Evolutionary conservation across 2,888 invertebrate genomes (phyloP), one percentile per base, ranked within the genome.

Genomic region (Limnephilus auricula): DNA sequence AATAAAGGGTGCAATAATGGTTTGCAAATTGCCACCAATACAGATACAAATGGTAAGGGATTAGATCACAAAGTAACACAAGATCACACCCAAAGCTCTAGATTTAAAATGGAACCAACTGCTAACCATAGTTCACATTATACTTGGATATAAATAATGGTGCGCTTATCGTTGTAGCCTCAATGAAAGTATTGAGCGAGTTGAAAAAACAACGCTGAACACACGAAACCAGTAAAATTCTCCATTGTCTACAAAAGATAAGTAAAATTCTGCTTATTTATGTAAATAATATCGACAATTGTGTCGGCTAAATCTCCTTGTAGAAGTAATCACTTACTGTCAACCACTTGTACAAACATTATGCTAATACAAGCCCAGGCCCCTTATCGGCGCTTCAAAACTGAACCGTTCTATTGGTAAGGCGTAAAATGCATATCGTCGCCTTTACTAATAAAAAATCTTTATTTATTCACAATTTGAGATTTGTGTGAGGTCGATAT

Each of bases 341-440:
- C 12, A 15, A 65, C 31, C 91, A 91, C 90, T 90, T 91, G 91
- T 91, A 31, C 37, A 82, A 91, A 91, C 90, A 90, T 31, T 91
- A 91, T 91, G 91, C 90, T 84, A 91, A 91, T 91, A 83, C 50
- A 30, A 25, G 30, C 50, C 12, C 79, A 30, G 32, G 12, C 65
- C 30, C 34, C 31, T 87, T 50, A 50, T 65, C 50, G 87, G 30
- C 34, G 50, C 32, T 87, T 87, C 85, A 13, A 85, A 40, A 45
- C 32, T 45, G 15, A 86, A 25, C 45, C 50, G 32, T 65, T 87
- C 15, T 65, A 31, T 31, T 31, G 32, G 32, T 13, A 87, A 31
- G 87, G 30, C 87, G 85, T 85, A n/a, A 30, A n/a, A n/a, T 45
- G 45, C 80, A 65, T 65, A 65, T 25, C 50, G 50, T 50, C 18